These are phyloP conservation scores for Lacerta agilis DNA, from an alignment of 2,797 vertebrate species.

Conservation along the genomic window DNA sequence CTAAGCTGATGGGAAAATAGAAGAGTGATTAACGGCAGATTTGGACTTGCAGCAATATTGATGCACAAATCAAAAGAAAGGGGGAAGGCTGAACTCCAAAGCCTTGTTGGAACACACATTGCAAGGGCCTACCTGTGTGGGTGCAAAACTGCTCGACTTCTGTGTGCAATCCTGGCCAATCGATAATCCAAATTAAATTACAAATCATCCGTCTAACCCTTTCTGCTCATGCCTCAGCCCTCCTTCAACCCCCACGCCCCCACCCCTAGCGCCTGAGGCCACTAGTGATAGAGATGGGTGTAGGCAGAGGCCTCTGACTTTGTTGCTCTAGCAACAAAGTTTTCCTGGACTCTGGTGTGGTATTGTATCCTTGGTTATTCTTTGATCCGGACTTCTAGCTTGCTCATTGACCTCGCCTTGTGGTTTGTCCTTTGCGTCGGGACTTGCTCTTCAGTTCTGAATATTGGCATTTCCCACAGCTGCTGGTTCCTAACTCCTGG, in stretches of 20 bases:
- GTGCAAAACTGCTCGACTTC: neutral
- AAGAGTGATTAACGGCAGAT: conserved; percentile 2
- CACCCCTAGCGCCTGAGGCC: too few relatives aligned
- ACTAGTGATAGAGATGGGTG: too few relatives aligned
- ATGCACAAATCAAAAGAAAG: neutral
- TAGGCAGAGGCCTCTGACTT: too few relatives aligned
- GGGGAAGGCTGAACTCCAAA: neutral
- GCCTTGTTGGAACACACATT: neutral
- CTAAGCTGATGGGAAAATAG: neutral
- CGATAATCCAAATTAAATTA: neutral
- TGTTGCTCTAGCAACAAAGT: too few relatives aligned
- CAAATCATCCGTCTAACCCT: neutral
- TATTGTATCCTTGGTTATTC: too few relatives aligned
- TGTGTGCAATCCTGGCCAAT: too few relatives aligned
- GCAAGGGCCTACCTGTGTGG: neutral
- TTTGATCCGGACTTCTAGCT: too few relatives aligned
- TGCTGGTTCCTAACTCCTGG: neutral
- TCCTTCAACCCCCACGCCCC: neutral
- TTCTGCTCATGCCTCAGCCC: neutral
- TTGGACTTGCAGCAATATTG: neutral
- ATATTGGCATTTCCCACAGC: neutral
- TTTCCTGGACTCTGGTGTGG: too few relatives aligned
- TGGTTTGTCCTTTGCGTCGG: too few relatives aligned
- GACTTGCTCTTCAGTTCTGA: too few relatives aligned
- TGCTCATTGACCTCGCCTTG: too few relatives aligned